Evolutionary conservation across 2,888 invertebrate species (phyloP).

Genomic region (Pseudococcus viburni): DNA sequence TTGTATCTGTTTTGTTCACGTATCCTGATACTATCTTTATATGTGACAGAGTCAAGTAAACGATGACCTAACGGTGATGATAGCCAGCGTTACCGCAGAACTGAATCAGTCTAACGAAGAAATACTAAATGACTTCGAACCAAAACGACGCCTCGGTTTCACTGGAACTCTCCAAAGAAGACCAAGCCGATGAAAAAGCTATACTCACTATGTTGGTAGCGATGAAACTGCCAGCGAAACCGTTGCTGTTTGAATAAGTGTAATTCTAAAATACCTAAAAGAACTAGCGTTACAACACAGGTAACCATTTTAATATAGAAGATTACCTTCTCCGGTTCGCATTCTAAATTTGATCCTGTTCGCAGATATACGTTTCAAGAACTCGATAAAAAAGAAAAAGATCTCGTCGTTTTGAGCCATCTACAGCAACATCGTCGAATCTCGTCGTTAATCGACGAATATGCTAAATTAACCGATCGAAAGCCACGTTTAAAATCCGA

Average conservation of each 20-base stretch:
- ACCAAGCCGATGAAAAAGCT: neutral
- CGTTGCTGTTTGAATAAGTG: neutral
- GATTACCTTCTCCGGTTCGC: neutral
- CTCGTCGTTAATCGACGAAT: neutral
- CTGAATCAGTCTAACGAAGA: too few species aligned
- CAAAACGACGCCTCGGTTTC: neutral
- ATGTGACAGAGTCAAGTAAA: too few species aligned
- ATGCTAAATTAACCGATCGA: neutral
- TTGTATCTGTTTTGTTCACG: too few species aligned
- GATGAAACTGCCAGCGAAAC: neutral
- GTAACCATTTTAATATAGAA: neutral
- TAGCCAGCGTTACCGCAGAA: too few species aligned
- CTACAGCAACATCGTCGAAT: constrained; percentile 20
- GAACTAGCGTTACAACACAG: neutral
- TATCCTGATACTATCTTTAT: too few species aligned
- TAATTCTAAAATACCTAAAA: neutral
- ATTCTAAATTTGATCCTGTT: neutral
- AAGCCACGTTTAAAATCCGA: neutral
- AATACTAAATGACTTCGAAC: neutral
- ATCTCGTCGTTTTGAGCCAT: neutral
- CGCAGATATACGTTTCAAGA: neutral
- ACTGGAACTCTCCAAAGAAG: neutral
- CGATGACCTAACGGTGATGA: too few species aligned
- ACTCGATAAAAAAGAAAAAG: constrained; percentile 16
- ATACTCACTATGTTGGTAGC: neutral